phyloP scores from a whole-genome alignment of 2,113 vertebrate genomes.

The Antidorcas marsupialis region DNA sequence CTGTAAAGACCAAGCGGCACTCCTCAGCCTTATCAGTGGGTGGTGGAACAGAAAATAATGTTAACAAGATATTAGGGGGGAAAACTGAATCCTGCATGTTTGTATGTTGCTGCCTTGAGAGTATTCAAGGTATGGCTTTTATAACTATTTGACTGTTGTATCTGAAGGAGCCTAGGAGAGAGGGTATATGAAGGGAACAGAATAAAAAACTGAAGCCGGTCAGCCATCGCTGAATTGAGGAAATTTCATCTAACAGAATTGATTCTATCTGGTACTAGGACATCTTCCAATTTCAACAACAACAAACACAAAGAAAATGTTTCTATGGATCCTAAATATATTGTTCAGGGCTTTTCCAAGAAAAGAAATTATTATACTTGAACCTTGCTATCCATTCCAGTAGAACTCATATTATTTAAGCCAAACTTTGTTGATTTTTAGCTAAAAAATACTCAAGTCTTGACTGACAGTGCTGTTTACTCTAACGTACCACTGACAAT shows the following conservation, averaged over 20 bases:
- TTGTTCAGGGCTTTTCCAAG: neutral
- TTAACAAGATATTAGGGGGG: neutral
- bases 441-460: neutral
- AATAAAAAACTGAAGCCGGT: neutral
- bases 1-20: neutral
- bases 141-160: neutral
- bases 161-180: neutral
- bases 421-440: slow-evolving; percentile 17
- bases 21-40: neutral
- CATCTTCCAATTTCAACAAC: neutral
- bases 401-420: neutral
- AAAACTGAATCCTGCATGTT: neutral
- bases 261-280: neutral
- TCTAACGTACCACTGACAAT: neutral
- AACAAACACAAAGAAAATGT: neutral
- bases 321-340: neutral
- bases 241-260: neutral
- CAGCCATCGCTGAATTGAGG: neutral
- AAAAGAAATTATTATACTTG: neutral
- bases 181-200: fast-evolving
- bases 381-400: neutral
- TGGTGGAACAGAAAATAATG: neutral
- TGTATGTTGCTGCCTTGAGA: neutral
- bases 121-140: neutral
- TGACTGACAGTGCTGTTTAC: neutral